Conservation (phyloP, 2,797 vertebrate species). For the Serranus cabrilla region DNA sequence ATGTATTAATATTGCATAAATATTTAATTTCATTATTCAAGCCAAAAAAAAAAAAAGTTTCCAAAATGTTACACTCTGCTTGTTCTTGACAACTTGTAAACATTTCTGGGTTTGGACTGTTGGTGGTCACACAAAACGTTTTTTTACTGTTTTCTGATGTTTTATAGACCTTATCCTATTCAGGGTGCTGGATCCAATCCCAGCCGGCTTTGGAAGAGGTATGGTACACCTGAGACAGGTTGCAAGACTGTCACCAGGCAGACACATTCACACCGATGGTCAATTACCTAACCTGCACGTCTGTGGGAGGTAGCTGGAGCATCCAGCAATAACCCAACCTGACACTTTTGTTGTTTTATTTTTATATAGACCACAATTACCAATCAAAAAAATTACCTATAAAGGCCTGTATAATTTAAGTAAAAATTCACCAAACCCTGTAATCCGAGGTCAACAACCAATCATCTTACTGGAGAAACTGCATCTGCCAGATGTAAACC, state of each 20-base stretch:
- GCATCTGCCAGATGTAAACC: background rate
- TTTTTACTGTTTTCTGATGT: background rate
- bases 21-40: background rate
- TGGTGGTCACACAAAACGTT: background rate
- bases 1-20: background rate
- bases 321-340: no score
- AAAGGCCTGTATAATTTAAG: no score
- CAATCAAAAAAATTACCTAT: no score
- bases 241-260: no score
- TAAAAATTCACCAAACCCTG: background rate
- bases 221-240: no score
- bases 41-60: background rate
- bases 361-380: no score
- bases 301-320: no score
- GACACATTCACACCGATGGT: no score
- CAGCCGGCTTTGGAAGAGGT: no score
- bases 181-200: no score
- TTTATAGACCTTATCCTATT: conserved; percentile 3
- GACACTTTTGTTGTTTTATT: no score
- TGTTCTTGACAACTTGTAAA: background rate
- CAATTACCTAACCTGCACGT: no score
- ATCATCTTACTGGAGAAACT: background rate
- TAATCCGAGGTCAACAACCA: background rate
- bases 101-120: background rate
- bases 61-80: background rate